These are phyloP conservation scores for Pseudochaenichthys georgianus DNA, from an alignment of 2,797 vertebrate species.

Conservation along the genomic window DNA sequence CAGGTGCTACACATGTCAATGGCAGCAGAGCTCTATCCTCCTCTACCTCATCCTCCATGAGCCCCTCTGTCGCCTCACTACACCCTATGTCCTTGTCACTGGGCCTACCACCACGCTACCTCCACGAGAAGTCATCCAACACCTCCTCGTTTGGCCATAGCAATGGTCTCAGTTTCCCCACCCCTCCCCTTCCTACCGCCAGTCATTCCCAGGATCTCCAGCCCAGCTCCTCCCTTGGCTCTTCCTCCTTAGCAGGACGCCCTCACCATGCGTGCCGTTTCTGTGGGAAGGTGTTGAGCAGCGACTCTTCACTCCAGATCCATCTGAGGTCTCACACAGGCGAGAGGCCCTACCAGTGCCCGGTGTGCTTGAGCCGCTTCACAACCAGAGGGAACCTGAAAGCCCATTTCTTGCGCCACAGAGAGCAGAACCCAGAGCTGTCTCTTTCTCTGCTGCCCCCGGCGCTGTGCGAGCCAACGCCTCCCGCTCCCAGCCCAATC, in stretches of 20 bases:
- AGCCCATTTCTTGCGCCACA: constrained; percentile 93
- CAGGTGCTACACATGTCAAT: constrained; percentile 67
- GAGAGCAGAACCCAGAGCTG: constrained; percentile 93
- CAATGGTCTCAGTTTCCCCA: constrained; percentile 75
- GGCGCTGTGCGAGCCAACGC: constrained; percentile 85
- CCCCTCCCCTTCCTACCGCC: constrained; percentile 74
- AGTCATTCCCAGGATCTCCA: constrained; percentile 81
- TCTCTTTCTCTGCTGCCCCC: constrained; percentile 93
- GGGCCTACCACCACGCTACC: constrained; percentile 84
- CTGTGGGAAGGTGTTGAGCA: constrained; percentile 93
- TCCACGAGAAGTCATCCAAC: constrained; percentile 86
- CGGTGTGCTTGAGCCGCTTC: constrained; percentile 94
- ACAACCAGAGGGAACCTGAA: constrained; percentile 95
- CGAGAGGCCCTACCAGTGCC: constrained; percentile 94
- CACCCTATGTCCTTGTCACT: constrained; percentile 81
- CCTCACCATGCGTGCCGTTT: constrained; percentile 91
- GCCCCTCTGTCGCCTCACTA: constrained; percentile 80
- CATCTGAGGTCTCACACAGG: constrained; percentile 94
- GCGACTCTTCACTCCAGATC: constrained; percentile 94
- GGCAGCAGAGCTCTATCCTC: constrained; percentile 72
- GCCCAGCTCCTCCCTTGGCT: constrained; percentile 73
- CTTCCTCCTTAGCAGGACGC: constrained; percentile 72
- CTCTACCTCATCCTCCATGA: constrained; percentile 71
- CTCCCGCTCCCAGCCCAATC: constrained; percentile 52
- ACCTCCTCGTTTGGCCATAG: constrained; percentile 76